Evolutionary conservation across 1,140 invertebrate species (phyloP), one percentile per base, ranked within the genome.

Genomic region (Drosophila ambigua): DNA sequence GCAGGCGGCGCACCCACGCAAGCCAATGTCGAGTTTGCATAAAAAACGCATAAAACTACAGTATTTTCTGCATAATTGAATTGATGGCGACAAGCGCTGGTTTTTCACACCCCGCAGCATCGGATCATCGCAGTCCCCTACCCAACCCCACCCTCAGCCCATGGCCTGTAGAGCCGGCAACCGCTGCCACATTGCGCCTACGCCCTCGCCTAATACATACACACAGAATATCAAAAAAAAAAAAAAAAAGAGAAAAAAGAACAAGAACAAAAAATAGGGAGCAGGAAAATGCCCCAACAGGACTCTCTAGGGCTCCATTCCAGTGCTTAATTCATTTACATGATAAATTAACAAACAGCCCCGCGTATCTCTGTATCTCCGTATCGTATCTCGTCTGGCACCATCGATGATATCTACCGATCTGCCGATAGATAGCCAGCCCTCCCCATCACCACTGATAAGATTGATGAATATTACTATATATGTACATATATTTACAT

Each of bases 161-260:
- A 61, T 69, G 35, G 62, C 49, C 65, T 61, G 66, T 72, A 60
- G 44, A 61, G 48, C 59, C 71, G 72, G 72, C 41, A 72, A 9
- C 55, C 61, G 58, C 50, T 67, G 35, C 59, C 72, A 64, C 74
- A 59, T 81, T 85, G 80, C 81, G 81, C 81, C 81, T 87, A 87
- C 81, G 82, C 81, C 81, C 81, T 81, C 78, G 67, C 73, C 43
- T 60, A 59, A 59, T 65, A 61, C 57, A 66, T 72, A 80, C 73
- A 77, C 48, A 80, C 54, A 63, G 5, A 54, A 16, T 50, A 23
- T 24, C 35, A 2, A 52, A 57, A 73, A 46, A 63, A 45, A 52
- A 16, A 54, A 11, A 71, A 45, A 52, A 16, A 54, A 11, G 69
- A 39, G 24, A 45, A 11, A 23, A 31, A 60, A 45, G 55, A 59